Evolutionary conservation across 30 jellyfish, hydroid and myxozoan species (phyloP), one percentile per base, ranked within the genome.

Genomic region (Hydra vulgaris): DNA sequence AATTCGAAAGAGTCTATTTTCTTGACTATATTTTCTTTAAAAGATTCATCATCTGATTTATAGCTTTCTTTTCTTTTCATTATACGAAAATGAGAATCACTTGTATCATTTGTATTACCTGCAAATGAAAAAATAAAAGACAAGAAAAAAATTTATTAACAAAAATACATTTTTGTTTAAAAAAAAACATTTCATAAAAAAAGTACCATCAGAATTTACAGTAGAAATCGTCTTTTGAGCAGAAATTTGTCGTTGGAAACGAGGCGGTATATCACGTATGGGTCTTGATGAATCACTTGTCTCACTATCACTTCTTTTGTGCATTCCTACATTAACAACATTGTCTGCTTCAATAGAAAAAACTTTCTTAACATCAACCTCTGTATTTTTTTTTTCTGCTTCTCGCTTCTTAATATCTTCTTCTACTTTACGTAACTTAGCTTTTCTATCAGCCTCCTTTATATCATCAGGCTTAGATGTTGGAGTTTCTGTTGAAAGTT

Each of bases 41-140:
- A 16, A 19, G 22, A 1, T 53, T 75, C 83, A 15, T 91, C 97
- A 56, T 91, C 97, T 20, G 97, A 91, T 27, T 87, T 73, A 24
- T 74, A 17, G 74, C 98, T 92, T 66, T 87, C 98, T 24, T 79
- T 82, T 74, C 98, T 61, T 53, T 84, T 83, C 95, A 92, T 87
- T 19, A 86, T 83, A 27, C 87, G 83, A 15, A 53, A 52, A 61
- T 77, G 69, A 21, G 54, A 53, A 23, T 78, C 85, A 53, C 27
- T 40, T 40, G 12, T 40, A 40, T 40, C 61, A 40, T 40, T 40
- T 40, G 61, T 3, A 40, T 40, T 40, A 40, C 5, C 61, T 40
- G n/a, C n/a, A n/a, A n/a, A n/a, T n/a, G n/a, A n/a, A n/a, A 40
- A 40, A 40, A 3, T 40, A 40, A 40, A 40, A 40, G 12, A 40